Evolutionary conservation across 2,888 invertebrate species (phyloP), one percentile per base, ranked within the genome.

Genomic region (Melieria crassipennis): DNA sequence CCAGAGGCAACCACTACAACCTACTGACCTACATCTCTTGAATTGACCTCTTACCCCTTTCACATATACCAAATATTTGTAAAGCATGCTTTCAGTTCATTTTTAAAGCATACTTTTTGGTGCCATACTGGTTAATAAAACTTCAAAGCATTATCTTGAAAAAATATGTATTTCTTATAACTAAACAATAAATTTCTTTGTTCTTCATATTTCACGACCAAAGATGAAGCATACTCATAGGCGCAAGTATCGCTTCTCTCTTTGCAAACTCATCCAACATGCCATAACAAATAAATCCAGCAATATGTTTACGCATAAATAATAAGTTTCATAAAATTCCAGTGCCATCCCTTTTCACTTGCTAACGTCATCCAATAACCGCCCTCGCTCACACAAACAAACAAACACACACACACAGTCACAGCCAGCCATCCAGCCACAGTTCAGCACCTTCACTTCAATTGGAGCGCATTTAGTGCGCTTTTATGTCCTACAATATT

Each of bases 231-330:
- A 9, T n/a, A 7, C 7, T n/a, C 11, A 52, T 5, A 52, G 13
- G 52, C 13, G 52, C 5, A 7, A 13, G 52, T 7, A 52, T 52
- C 4, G 9, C 11, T 30, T 30, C 30, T 30, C 30, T 3, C 30
- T 30, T 30, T 30, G 3, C 9, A 50, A 10, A 50, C 50, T 10
- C 50, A 52, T 9, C n/a, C 13, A 52, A 7, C 5, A 52, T 11
- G 13, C 11, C 9, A 52, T 5, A 5, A 52, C 11, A 52, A 52
- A 52, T n/a, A 52, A 52, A 52, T 50, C 50, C 7, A 50, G 50
- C 57, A 57, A 57, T 57, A 57, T 57, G 57, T 6, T 57, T 16
- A 16, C 9, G 57, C 57, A 57, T 57, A 57, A 57, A 57, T 57
- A 57, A 57, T 57, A 57, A 16, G 30, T 13, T 30, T 30, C 1